phyloP scores from a whole-genome alignment of 2,797 vertebrate species.

The Sebastes trivittatus region DNA sequence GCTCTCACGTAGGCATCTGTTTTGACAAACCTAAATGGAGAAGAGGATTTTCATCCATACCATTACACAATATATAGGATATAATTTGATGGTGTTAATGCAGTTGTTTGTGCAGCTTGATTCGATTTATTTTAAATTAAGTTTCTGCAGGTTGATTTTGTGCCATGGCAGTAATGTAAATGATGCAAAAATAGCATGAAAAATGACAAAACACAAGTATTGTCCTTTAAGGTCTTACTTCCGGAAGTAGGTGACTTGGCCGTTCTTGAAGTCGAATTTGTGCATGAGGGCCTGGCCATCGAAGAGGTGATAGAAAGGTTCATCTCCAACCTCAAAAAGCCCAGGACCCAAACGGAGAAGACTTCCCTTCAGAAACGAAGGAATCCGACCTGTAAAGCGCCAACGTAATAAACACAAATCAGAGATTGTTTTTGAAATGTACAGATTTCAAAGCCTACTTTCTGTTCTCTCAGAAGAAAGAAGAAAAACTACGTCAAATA shows the following conservation, averaged over 20 bases:
- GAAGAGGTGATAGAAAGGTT: slow-evolving; percentile 96
- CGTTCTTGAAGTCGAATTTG: slow-evolving; percentile 98
- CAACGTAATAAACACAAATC: neutral
- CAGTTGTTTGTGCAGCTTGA: neutral
- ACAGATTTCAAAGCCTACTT: neutral
- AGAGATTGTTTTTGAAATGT: neutral
- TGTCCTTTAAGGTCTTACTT: slow-evolving; percentile 79
- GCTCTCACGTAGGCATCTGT: slow-evolving; percentile 93
- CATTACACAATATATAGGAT: neutral
- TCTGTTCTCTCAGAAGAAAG: neutral
- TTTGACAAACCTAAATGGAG: slow-evolving; percentile 85
- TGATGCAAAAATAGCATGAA: neutral
- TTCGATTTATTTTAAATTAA: neutral
- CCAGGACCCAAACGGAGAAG: slow-evolving; percentile 95
- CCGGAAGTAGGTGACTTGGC: slow-evolving; percentile 92
- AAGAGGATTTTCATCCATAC: neutral
- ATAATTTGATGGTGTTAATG: neutral
- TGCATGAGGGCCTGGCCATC: slow-evolving; percentile 98
- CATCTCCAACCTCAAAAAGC: slow-evolving; percentile 92
- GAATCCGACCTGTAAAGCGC: slow-evolving; percentile 86
- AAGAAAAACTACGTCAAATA: neutral
- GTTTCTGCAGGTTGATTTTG: neutral
- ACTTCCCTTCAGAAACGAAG: slow-evolving; percentile 91
- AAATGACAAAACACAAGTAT: neutral
- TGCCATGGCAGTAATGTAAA: neutral